A percentile compares a stretch with the other conserved stretches of the same genome.
Evolutionary conservation across 2,797 vertebrate species (phyloP).

Genomic region (Pempheris klunzingeri): DNA sequence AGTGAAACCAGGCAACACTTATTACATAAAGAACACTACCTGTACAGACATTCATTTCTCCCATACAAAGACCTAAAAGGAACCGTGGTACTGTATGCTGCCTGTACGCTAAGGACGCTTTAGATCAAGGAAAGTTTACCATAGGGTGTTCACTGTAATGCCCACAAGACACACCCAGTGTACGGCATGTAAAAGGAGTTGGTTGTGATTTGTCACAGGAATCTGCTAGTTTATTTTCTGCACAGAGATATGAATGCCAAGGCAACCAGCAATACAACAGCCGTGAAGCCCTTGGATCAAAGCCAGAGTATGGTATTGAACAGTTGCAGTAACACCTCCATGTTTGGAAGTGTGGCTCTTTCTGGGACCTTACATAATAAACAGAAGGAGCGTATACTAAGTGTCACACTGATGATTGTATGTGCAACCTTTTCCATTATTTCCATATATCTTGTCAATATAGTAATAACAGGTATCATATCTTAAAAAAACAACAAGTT

Average conservation of each 20-base stretch:
- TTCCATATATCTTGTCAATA: not conserved
- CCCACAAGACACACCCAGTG: slow-evolving; percentile 55
- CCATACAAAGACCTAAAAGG: not conserved
- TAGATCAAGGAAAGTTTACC: slow-evolving; percentile 37
- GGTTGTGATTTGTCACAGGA: slow-evolving; percentile 72
- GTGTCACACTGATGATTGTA: not conserved
- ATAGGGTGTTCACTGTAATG: slow-evolving; percentile 26
- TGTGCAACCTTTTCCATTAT: not conserved
- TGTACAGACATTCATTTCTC: not conserved
- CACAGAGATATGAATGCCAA: slow-evolving; percentile 43
- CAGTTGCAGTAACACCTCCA: slow-evolving; percentile 7
- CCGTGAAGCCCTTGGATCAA: slow-evolving; percentile 7
- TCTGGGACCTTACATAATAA: not conserved
- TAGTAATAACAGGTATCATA: not conserved
- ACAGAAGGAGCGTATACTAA: not conserved
- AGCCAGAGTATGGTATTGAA: slow-evolving; percentile 15
- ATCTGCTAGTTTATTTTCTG: slow-evolving; percentile 53
- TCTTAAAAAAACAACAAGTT: not conserved
- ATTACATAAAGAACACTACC: not conserved
- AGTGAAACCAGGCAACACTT: not conserved
- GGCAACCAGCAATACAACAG: slow-evolving; percentile 36
- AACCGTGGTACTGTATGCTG: not conserved
- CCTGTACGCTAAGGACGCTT: not conserved
- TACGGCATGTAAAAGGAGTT: slow-evolving; percentile 60
- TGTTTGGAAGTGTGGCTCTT: not conserved